These are phyloP conservation scores for Sweltsa coloradensis DNA, from an alignment of 1,140 invertebrate species.

Conservation along the genomic window DNA sequence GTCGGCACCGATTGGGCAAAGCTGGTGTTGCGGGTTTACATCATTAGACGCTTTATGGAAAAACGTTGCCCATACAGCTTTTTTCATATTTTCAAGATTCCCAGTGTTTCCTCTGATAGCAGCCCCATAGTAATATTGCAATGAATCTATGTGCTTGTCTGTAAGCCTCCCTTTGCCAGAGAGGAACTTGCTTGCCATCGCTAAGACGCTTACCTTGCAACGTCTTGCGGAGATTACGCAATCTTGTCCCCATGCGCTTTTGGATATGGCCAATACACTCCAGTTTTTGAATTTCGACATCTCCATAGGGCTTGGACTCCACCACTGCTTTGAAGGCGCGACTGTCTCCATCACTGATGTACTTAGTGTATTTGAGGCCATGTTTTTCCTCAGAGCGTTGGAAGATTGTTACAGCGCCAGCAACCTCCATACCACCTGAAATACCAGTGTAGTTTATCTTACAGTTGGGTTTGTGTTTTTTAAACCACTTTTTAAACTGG, in stretches of 20 bases:
- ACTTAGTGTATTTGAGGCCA: conserved; percentile 15
- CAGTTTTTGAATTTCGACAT: conserved; percentile 13
- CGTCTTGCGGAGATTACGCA: conserved; percentile 1
- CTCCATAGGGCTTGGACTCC: conserved; percentile 15
- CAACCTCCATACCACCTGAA: conserved; percentile 14
- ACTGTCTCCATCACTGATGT: conserved; percentile 16
- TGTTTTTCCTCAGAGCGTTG: conserved; percentile 6
- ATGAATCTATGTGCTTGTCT: conserved; percentile 9
- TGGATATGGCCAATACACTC: conserved; percentile 16
- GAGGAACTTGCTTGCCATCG: conserved; percentile 4
- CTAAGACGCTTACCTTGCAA: conserved; percentile 1
- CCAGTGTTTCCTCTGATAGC: conserved; percentile 15
- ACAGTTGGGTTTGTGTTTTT: conserved; percentile 8
- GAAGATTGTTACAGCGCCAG: conserved; percentile 16
- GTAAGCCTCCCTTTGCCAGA: conserved; percentile 13
- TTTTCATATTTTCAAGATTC: conserved; percentile 11
- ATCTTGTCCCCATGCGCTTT: conserved; percentile 13
- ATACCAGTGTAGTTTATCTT: conserved; percentile 11
- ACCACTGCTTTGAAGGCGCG: conserved; percentile 12
- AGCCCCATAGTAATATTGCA: conserved; percentile 16
- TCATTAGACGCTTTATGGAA: conserved; percentile 14
- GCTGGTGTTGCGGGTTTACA: conserved; percentile 15
- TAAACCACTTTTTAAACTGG: too few species aligned
- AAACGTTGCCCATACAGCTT: conserved; percentile 17
- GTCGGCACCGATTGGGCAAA: conserved; percentile 21